Evolutionary conservation across 2,888 invertebrate genomes (phyloP).

Genomic region (Ophonus ardosiacus): DNA sequence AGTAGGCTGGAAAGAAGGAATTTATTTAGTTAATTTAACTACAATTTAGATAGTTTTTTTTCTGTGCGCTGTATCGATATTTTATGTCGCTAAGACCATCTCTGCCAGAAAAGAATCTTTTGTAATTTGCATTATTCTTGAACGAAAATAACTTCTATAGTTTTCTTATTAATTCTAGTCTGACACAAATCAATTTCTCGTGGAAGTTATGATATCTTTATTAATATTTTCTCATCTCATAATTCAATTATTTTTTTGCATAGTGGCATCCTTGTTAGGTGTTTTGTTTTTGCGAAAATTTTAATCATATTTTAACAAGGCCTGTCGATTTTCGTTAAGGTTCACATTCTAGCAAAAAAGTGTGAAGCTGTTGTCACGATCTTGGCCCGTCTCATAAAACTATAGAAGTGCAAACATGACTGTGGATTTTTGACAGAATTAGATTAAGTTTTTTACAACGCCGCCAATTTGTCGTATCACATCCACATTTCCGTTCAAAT

Average conservation of each 20-base stretch:
- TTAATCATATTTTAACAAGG: slow-evolving; percentile 47
- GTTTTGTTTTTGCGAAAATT: slow-evolving; percentile 29
- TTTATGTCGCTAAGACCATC: no score
- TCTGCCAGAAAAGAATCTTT: no score
- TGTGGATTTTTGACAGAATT: slow-evolving; percentile 54
- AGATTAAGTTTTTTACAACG: slow-evolving; percentile 52
- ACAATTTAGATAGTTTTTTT: no score
- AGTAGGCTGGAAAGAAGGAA: no score
- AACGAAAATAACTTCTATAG: no score
- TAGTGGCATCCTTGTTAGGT: not conserved
- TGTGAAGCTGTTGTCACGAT: slow-evolving; percentile 22
- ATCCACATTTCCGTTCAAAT: slow-evolving; percentile 51
- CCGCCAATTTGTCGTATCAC: slow-evolving; percentile 38
- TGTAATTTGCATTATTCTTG: no score
- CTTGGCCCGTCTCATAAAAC: slow-evolving; percentile 6
- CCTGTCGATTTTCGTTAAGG: slow-evolving; percentile 40
- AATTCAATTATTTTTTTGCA: slow-evolving; percentile 11
- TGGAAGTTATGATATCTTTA: slow-evolving; percentile 20
- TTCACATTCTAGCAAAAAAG: slow-evolving; percentile 25
- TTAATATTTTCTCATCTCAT: slow-evolving; percentile 31
- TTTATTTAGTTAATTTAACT: no score
- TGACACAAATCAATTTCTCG: not conserved
- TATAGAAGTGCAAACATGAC: slow-evolving; percentile 60
- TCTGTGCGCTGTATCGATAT: no score
- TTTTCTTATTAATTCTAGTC: no score